phyloP scores from a whole-genome alignment of 2,113 vertebrate genomes.

The Paramisgurnus dabryanus region DNA sequence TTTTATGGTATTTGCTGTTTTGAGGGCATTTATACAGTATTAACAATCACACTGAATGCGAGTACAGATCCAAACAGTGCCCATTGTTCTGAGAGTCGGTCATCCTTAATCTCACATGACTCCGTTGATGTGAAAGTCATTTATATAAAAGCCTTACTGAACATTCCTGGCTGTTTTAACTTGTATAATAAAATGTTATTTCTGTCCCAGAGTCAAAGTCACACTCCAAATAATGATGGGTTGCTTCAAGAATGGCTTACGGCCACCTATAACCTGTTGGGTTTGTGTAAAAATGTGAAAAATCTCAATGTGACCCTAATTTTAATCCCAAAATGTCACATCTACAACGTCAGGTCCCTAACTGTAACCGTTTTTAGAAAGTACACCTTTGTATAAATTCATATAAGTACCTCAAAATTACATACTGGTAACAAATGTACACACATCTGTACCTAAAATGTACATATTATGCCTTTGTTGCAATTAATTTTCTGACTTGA shows the following conservation, averaged over 20 bases:
- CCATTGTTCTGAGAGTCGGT: neutral
- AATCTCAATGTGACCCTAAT: neutral
- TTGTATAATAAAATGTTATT: too few species aligned
- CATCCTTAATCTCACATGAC: slow-evolving; percentile 19
- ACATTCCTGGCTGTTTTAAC: too few species aligned
- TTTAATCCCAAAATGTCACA: neutral
- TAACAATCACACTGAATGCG: neutral
- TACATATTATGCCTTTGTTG: too few species aligned
- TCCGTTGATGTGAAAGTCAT: neutral
- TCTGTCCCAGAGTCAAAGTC: too few species aligned
- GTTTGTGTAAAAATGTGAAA: slow-evolving; percentile 6
- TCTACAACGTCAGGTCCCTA: neutral
- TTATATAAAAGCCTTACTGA: neutral
- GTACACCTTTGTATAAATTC: too few species aligned
- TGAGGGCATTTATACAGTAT: neutral
- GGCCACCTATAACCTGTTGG: neutral
- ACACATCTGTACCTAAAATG: too few species aligned
- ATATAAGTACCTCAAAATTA: too few species aligned
- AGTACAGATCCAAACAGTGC: neutral
- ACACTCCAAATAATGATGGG: too few species aligned
- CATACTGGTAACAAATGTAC: too few species aligned
- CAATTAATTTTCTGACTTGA: too few species aligned
- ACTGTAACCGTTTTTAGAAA: too few species aligned
- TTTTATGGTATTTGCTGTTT: neutral
- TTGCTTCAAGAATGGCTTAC: neutral